Conservation (phyloP, 1,140 invertebrate genomes). For the Telenomus remus region DNA sequence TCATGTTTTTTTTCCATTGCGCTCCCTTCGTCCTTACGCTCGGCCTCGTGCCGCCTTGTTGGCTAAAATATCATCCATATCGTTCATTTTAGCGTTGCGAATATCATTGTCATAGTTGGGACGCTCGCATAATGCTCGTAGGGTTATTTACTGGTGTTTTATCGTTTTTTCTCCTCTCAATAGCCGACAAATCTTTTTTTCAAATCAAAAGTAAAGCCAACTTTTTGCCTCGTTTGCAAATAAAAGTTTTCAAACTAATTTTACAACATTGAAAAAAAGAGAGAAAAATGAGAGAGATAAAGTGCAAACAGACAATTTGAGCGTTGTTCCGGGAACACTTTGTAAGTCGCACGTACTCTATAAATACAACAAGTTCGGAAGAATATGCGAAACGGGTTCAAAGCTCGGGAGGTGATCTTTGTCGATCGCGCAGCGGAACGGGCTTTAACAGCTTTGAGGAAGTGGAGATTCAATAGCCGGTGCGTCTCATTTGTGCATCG, state of each 20-base stretch:
- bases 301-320: constrained; percentile 67
- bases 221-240: no score
- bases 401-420: constrained; percentile 39
- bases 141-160: constrained; percentile 62
- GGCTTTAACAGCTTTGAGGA: constrained; percentile 31
- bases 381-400: constrained; percentile 33
- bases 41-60: constrained; percentile 72
- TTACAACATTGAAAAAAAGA: no score
- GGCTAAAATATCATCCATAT: constrained; percentile 67
- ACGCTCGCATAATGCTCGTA: constrained; percentile 57
- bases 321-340: constrained; percentile 49
- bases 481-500: constrained; percentile 6
- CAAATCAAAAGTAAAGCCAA: no score
- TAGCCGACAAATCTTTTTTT: neutral
- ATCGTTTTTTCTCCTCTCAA: constrained; percentile 21
- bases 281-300: constrained; percentile 49
- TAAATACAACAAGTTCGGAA: constrained; percentile 44
- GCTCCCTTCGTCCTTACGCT: constrained; percentile 60
- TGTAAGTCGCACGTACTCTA: constrained; percentile 30
- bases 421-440: constrained; percentile 37
- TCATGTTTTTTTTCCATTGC: constrained; percentile 73
- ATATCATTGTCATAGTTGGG: constrained; percentile 66
- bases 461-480: neutral
- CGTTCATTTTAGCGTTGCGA: constrained; percentile 61
- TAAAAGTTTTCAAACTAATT: no score